Conservation (phyloP, 2,113 vertebrate species). For the Oreotragus oreotragus region DNA sequence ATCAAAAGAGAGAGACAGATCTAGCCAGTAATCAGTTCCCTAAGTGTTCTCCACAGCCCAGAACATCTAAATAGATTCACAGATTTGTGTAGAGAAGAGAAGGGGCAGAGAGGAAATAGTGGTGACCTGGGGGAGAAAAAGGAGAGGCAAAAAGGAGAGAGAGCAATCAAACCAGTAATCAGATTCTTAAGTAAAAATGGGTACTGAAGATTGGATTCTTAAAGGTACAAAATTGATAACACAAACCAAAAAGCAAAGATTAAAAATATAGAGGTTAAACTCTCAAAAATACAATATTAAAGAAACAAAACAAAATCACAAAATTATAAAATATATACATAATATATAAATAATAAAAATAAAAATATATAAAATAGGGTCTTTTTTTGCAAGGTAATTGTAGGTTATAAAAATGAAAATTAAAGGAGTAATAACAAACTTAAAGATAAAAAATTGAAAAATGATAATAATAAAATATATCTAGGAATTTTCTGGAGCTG, state of each 20-base stretch:
- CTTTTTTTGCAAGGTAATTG: too few relatives aligned
- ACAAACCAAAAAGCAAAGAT: neutral
- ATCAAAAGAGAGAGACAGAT: neutral
- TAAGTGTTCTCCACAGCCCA: neutral
- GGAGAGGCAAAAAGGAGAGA: neutral
- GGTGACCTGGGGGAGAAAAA: neutral
- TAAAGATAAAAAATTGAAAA: neutral
- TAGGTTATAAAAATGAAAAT: neutral
- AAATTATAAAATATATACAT: neutral
- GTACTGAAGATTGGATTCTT: neutral
- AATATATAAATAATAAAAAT: too few relatives aligned
- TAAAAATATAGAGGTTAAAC: neutral
- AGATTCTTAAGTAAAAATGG: neutral
- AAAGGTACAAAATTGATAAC: neutral
- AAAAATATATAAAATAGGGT: too few relatives aligned
- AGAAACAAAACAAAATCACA: neutral
- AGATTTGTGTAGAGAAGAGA: neutral
- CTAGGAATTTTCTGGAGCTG: neutral
- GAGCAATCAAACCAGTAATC: neutral
- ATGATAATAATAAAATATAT: neutral
- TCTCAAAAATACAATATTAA: neutral
- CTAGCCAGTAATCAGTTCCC: neutral
- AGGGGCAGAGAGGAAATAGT: too few relatives aligned
- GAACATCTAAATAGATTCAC: neutral
- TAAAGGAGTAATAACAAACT: neutral